Base-by-base conservation (phyloP, 2,113 vertebrate species). In the Hippocampus abdominalis region DNA sequence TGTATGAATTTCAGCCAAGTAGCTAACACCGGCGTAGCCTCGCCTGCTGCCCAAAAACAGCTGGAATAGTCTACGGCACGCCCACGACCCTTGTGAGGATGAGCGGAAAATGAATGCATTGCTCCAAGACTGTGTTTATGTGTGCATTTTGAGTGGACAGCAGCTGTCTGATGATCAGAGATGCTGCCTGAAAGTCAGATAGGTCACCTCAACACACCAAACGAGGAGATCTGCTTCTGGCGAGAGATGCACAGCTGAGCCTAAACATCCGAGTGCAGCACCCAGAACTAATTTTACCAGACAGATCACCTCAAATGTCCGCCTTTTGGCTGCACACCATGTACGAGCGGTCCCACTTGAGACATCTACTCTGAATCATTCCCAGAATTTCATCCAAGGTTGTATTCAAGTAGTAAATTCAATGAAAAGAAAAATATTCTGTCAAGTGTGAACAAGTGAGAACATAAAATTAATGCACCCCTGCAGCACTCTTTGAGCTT, bases 201-300 rank as follows among this genome's bases (percentile, higher is more conserved):
- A 66, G 82, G 88, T 89, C 84, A 84, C 73, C 69, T 70, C 29
- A 25, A 70, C 72, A 74, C 51, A 27, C 66, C 67, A 64, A 71
- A 68, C 42, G 29, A 72, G 70, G 80, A 70, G 72, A 60, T 80
- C 64, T 76, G 75, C 80, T 85, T 78, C 46, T 20, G 27, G 44
- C 79, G 29, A 64, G 74, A 71, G 76, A 60, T 32, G 1, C 73
- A 60, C 85, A 88, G 88, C 85, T 90, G 83, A 85, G 82, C 70
- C 82, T 63, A 65, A 71, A 71, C 74, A 46, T 72, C 73, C 66
- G 79, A 81, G 79, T 72, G 71, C 77, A 78, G 70, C 67, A 64
- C 44, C 60, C 48, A 25, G 32, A 68, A 62, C 77, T 85, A 76
- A 82, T 90, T 76, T 79, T 69, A 85, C 77, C 77, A 71, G 81